These are phyloP conservation scores for Standfussiana lucernea DNA, from an alignment of 2,888 invertebrate species.

Conservation along the genomic window DNA sequence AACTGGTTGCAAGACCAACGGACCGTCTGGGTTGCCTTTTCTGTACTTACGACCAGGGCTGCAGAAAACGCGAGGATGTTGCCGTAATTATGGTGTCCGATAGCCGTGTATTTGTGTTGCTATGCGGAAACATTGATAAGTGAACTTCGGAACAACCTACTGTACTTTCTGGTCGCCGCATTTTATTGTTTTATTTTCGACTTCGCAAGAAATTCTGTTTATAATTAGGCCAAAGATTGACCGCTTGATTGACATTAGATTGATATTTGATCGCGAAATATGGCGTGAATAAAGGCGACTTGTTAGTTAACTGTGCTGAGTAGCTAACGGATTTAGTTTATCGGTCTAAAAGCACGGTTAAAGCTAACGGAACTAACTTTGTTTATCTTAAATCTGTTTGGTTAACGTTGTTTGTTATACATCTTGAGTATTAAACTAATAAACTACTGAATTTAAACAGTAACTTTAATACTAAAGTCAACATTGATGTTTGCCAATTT, in stretches of 20 bases:
- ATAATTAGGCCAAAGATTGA: slow-evolving; percentile 41
- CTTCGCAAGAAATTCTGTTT: background rate
- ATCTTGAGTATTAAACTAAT: slow-evolving; percentile 36
- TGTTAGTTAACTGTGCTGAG: slow-evolving; percentile 38
- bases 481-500: background rate
- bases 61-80: slow-evolving; percentile 43
- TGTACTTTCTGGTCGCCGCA: background rate
- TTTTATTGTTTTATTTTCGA: slow-evolving; percentile 20
- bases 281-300: slow-evolving; percentile 45
- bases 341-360: slow-evolving; percentile 44
- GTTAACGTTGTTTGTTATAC: slow-evolving; percentile 40
- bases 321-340: slow-evolving; percentile 53
- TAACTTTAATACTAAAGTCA: background rate
- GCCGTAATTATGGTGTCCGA: slow-evolving; percentile 54
- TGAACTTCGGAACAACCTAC: slow-evolving; percentile 17
- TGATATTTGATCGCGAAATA: slow-evolving; percentile 55
- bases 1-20: slow-evolving; percentile 79
- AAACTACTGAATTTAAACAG: slow-evolving; percentile 11
- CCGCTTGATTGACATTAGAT: slow-evolving; percentile 49
- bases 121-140: slow-evolving; percentile 37
- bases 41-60: slow-evolving; percentile 60
- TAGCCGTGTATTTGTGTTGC: slow-evolving; percentile 54
- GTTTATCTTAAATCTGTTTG: slow-evolving; percentile 55
- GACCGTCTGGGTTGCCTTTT: slow-evolving; percentile 72
- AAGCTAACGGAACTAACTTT: slow-evolving; percentile 49